Percentiles rank a stretch among this genome's conserved stretches.
Conservation (phyloP, 2,113 vertebrate species). For the Tor tambroides region DNA sequence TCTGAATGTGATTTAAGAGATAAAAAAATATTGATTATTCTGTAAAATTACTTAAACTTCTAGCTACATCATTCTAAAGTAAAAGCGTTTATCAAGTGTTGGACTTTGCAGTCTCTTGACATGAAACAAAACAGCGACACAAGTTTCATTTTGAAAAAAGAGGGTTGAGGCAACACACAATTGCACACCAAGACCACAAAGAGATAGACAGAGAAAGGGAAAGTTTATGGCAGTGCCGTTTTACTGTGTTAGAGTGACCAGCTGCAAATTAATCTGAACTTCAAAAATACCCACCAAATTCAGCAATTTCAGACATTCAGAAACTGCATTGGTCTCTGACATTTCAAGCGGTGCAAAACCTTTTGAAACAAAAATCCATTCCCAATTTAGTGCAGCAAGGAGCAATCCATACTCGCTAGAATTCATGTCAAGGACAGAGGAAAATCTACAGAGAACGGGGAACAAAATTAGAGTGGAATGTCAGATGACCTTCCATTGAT, state of each 20-base stretch:
- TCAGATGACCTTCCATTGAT: slow-evolving; percentile 61
- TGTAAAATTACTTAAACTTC: background rate
- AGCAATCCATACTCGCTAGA: slow-evolving; percentile 60
- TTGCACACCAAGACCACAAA: background rate
- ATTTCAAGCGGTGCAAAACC: slow-evolving; percentile 28
- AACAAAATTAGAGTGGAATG: slow-evolving; percentile 60
- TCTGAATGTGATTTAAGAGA: background rate
- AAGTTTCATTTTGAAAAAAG: background rate
- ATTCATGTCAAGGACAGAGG: slow-evolving; percentile 27
- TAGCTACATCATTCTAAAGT: background rate
- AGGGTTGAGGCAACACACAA: background rate
- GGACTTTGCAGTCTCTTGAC: background rate
- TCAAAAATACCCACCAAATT: slow-evolving; percentile 13
- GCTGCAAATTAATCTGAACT: slow-evolving; percentile 7
- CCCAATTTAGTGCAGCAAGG: slow-evolving; percentile 45
- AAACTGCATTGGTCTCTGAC: slow-evolving; percentile 22
- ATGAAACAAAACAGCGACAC: background rate
- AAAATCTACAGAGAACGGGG: slow-evolving; percentile 55
- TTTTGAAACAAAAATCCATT: slow-evolving; percentile 50
- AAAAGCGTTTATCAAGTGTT: background rate
- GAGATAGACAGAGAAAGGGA: background rate
- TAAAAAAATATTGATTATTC: background rate
- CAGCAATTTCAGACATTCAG: slow-evolving; percentile 13
- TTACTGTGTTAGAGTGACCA: background rate
- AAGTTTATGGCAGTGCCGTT: background rate